A percentile compares a stretch with the other conserved stretches of the same genome.
phyloP scores from a whole-genome alignment of 1,140 invertebrate genomes.

The Aleiodes sp. region DNA sequence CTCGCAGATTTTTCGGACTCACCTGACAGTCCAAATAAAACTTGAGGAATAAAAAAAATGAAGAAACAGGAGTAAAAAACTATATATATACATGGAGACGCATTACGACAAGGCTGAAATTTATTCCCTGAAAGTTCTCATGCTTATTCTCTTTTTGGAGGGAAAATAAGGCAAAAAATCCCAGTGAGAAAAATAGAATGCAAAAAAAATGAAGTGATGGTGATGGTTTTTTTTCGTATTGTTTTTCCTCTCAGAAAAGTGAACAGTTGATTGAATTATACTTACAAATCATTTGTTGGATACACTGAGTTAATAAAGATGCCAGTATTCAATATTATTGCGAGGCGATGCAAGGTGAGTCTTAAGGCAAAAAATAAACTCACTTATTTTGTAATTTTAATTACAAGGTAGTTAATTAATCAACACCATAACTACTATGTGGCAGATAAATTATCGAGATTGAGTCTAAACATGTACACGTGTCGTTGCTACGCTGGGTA shows the following conservation, averaged over 20 bases:
- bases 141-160: no score
- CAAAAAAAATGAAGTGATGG: background rate
- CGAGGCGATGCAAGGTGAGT: conserved; percentile 68
- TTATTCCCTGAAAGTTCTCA: no score
- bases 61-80: background rate
- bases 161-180: no score
- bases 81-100: no score
- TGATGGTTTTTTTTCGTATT: background rate
- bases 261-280: conserved; percentile 15
- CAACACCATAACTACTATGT: background rate
- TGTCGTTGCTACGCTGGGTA: no score
- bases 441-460: background rate
- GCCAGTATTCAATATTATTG: conserved; percentile 69
- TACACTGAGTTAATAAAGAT: conserved; percentile 50
- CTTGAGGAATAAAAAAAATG: background rate
- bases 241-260: background rate
- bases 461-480: no score
- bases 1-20: background rate
- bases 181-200: no score
- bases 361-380: background rate
- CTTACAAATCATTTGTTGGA: conserved; percentile 30
- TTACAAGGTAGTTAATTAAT: background rate
- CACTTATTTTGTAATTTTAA: background rate
- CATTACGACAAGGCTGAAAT: no score
- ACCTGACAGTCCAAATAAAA: background rate